Conservation (phyloP, 2,113 vertebrate genomes). For the Tamias sibiricus region DNA sequence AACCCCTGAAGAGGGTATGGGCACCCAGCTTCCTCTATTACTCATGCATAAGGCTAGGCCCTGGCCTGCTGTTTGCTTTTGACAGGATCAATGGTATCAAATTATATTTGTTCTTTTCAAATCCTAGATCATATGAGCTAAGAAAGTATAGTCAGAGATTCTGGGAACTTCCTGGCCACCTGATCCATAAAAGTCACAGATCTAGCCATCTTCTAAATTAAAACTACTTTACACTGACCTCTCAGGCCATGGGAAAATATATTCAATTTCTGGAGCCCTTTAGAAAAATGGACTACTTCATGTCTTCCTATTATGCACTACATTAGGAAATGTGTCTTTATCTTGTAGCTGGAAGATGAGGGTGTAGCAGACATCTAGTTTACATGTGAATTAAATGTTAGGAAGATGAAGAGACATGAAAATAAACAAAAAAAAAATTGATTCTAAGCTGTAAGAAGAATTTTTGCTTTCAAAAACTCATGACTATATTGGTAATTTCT, state of each 20-base stretch:
- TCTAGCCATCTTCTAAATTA: not conserved
- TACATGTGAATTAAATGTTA: constrained; percentile 16
- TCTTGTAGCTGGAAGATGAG: not conserved
- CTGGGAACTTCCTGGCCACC: not conserved
- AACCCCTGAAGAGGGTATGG: not conserved
- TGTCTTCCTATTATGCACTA: not conserved
- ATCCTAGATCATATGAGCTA: not conserved
- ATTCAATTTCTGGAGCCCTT: not conserved
- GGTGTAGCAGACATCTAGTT: not conserved
- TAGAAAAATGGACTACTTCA: not conserved
- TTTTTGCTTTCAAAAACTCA: constrained; percentile 34
- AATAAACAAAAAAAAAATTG: not conserved
- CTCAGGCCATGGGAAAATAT: not conserved
- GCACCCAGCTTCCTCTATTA: not conserved
- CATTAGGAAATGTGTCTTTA: constrained; percentile 9
- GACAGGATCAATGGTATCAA: not conserved
- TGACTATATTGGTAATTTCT: not conserved
- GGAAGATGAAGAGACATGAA: not conserved
- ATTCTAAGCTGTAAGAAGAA: not conserved
- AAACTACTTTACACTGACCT: not conserved
- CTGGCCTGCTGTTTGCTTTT: not conserved
- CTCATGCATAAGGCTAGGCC: not conserved
- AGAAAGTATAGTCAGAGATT: not conserved
- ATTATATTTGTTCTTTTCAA: not conserved
- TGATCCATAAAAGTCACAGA: not conserved